A percentile compares a stretch with the other conserved stretches of the same genome.
Conservation (phyloP, 2,113 vertebrate genomes). For the Bolborhynchus lineola region DNA sequence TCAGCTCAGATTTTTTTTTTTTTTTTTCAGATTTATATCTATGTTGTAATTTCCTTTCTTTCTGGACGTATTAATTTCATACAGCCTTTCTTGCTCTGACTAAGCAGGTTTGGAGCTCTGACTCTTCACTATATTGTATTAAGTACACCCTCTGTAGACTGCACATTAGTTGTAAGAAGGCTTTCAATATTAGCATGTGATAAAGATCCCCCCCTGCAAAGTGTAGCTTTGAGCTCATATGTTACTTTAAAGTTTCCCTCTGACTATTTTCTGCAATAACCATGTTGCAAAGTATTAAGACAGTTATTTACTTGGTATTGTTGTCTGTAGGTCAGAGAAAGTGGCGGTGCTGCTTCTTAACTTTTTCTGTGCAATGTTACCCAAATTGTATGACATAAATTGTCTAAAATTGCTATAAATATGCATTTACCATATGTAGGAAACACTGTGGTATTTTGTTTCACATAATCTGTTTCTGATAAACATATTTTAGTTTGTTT, state of each 20-base stretch:
- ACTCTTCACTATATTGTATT: background rate
- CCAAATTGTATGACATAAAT: background rate
- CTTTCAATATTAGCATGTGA: background rate
- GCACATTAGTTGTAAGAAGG: background rate
- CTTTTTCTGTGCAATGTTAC: background rate
- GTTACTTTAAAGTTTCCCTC: background rate
- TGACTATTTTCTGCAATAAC: background rate
- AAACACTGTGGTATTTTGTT: background rate
- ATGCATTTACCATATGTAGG: background rate
- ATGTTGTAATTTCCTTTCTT: background rate
- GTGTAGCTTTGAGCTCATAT: background rate
- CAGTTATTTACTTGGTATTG: background rate
- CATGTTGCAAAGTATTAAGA: background rate
- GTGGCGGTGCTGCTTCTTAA: background rate
- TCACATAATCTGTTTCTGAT: background rate
- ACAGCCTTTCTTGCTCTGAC: background rate
- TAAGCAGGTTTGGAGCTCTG: background rate
- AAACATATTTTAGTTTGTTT: background rate
- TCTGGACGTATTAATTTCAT: background rate
- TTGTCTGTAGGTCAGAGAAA: background rate
- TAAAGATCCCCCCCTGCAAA: background rate
- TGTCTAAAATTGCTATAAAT: background rate
- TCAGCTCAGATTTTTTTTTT: background rate
- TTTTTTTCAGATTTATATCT: background rate
- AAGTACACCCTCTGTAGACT: background rate